phyloP scores from a whole-genome alignment of 2,797 vertebrate species.

The Acanthornis magna region DNA sequence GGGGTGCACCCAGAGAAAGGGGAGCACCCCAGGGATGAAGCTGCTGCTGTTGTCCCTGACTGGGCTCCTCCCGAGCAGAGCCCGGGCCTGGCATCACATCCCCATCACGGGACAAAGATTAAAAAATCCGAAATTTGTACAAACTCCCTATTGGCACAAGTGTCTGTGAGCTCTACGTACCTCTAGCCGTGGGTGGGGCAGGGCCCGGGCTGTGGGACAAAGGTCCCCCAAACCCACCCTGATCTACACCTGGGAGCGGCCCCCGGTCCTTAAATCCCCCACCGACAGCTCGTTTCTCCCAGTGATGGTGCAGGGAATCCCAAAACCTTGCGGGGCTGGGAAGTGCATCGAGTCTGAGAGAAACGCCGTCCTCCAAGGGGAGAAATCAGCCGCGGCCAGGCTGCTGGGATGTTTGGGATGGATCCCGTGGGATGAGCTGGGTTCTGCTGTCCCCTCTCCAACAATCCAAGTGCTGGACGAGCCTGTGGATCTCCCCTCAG shows the following conservation, averaged over 20 bases:
- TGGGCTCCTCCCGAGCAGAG: neutral
- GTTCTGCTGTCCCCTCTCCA: neutral
- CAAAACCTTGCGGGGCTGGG: neutral
- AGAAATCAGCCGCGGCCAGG: no score
- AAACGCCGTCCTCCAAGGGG: fast-evolving
- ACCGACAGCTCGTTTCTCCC: fast-evolving
- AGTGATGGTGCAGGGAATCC: fast-evolving
- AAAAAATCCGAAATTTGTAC: neutral
- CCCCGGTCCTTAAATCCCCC: neutral
- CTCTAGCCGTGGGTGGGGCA: neutral
- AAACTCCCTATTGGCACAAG: neutral
- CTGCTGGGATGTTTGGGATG: fast-evolving
- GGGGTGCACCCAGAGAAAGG: neutral
- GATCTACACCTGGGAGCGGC: neutral
- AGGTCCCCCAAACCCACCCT: neutral
- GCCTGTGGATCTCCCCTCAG: neutral
- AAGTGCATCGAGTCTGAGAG: neutral
- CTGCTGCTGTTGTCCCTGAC: neutral
- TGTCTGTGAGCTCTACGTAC: slow-evolving; percentile 23
- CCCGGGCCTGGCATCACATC: fast-evolving
- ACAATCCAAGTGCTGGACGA: neutral
- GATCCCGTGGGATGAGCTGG: fast-evolving
- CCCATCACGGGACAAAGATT: neutral
- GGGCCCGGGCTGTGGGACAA: fast-evolving
- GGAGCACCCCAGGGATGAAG: neutral